Evolutionary conservation across 2,888 invertebrate species (phyloP).

Genomic region (Brachyptera risi): DNA sequence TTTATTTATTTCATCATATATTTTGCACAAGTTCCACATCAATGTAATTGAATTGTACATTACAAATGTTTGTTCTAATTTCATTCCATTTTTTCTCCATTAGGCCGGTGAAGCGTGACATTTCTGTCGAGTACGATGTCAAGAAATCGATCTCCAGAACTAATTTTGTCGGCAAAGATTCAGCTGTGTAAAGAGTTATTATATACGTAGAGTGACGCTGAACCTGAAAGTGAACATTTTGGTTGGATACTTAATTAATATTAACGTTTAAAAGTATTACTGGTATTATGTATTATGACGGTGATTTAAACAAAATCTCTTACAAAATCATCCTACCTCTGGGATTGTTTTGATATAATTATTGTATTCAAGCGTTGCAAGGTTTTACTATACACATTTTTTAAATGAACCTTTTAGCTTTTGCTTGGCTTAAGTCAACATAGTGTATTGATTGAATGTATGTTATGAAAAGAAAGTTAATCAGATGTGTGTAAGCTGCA

Average conservation of each 20-base stretch:
- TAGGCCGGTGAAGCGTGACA: constrained; percentile 45
- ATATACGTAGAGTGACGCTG: background rate
- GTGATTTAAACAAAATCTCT: constrained; percentile 11
- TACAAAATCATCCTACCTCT: background rate
- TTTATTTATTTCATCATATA: too few species aligned
- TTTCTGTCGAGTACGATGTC: constrained; percentile 78
- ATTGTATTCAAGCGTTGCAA: constrained; percentile 14
- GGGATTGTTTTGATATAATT: constrained; percentile 4
- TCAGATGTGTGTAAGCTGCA: background rate
- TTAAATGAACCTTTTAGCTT: background rate
- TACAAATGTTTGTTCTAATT: too few species aligned
- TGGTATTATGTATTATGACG: too few species aligned
- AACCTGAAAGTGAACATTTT: background rate
- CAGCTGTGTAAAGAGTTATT: constrained; percentile 65
- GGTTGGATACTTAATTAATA: background rate
- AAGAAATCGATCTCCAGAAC: constrained; percentile 77
- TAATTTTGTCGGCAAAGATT: constrained; percentile 84
- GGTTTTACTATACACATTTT: constrained; percentile 12
- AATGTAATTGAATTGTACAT: too few species aligned
- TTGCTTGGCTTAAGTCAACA: constrained; percentile 11
- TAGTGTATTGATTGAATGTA: background rate
- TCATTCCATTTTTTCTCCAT: too few species aligned
- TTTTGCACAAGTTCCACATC: too few species aligned
- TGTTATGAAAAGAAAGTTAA: background rate
- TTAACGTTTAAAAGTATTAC: background rate